Evolutionary conservation across 2,888 invertebrate genomes (phyloP), one percentile per base, ranked within the genome.

Genomic region (Andrena bucephala): DNA sequence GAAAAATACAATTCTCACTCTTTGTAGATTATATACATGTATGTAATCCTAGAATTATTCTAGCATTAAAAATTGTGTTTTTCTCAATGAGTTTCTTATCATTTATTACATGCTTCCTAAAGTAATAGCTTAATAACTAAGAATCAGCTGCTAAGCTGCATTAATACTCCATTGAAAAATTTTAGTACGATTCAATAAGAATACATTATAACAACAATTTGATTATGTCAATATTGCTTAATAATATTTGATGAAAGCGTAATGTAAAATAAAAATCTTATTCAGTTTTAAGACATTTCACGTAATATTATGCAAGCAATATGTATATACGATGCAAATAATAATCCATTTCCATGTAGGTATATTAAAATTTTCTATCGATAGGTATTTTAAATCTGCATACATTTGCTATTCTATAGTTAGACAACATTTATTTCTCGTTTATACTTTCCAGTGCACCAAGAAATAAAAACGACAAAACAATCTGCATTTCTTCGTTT

Each of bases 41-140:
- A 68, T 68, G 70, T 48, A 62, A 83, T 69, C 60, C 71, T 79
- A 79, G 10, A 7, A n/a, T 20, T 86, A 75, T 42, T 16, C 42
- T 81, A 83, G 73, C 82, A 57, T 78, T 81, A 81, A 89, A 87
- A 81, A 86, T 84, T 76, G 65, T 83, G 70, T 59, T 65, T 57
- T 48, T 62, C 60, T 50, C 10, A 48, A 69, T 68, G 68, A 48
- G 66, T 67, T 71, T 80, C 73, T 81, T 87, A 83, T 65, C 33
- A 29, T 69, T 68, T 87, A 83, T 60, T 54, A 68, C 68, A 81
- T 85, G 66, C 65, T 87, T 52, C 73, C 70, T 82, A 77, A 73
- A 78, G 42, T 70, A 62, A 63, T 85, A 54, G 50, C 75, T 72
- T 88, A 86, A 83, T 70, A 77, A 33, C 54, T 87, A 66, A 62